phyloP scores from a whole-genome alignment of 2,113 vertebrate species.

The Garra rufa region DNA sequence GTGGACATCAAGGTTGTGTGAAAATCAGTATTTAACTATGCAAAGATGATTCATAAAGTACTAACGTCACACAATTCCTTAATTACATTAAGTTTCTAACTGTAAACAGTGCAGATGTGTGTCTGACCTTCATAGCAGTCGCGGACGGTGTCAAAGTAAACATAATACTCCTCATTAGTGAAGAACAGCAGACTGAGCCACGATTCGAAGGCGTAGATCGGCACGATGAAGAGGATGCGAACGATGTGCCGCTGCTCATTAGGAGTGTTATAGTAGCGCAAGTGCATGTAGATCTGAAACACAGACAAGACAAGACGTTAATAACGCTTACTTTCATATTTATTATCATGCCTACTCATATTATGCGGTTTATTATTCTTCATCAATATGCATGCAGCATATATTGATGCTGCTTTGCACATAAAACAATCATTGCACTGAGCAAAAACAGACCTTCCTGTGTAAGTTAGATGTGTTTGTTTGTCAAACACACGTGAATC shows the following conservation, averaged over 20 bases:
- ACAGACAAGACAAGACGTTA: neutral
- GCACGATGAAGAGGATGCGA: constrained; percentile 97
- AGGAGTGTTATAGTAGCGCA: constrained; percentile 94
- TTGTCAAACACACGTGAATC: neutral
- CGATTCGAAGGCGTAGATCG: constrained; percentile 97
- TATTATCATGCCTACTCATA: neutral
- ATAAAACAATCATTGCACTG: neutral
- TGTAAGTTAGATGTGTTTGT: too few species aligned
- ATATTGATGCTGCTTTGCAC: neutral
- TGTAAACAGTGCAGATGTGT: too few species aligned
- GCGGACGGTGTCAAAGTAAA: constrained; percentile 95
- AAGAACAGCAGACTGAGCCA: constrained; percentile 99
- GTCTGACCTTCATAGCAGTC: constrained; percentile 98
- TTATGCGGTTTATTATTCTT: neutral
- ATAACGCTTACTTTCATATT: neutral
- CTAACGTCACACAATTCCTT: too few species aligned
- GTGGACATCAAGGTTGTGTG: neutral
- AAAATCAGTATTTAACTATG: neutral
- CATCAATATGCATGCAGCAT: neutral
- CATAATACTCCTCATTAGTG: constrained; percentile 98
- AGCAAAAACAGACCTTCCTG: neutral
- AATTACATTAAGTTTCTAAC: too few species aligned
- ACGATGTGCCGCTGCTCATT: constrained; percentile 97
- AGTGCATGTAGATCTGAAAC: constrained; percentile 96
- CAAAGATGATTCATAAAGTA: neutral